phyloP scores from a whole-genome alignment of 2,113 vertebrate species.

The Cricetomys ansorgei region DNA sequence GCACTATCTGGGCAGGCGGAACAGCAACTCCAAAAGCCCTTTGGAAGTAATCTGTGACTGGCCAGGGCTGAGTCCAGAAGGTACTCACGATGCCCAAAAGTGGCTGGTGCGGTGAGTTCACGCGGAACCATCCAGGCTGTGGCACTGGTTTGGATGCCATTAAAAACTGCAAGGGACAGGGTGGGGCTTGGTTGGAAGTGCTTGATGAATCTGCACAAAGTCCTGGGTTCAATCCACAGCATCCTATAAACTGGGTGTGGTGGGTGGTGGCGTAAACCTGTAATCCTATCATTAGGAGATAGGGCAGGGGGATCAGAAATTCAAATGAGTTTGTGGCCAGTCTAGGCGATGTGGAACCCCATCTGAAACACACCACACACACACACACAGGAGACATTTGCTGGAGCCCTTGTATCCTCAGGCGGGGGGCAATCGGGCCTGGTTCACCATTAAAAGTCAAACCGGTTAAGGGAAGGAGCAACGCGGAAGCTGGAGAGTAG shows the following conservation, averaged over 20 bases:
- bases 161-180: background rate
- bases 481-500: background rate
- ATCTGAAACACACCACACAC: background rate
- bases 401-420: too few relatives aligned
- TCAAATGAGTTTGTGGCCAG: background rate
- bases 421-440: background rate
- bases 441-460: background rate
- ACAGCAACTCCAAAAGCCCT: background rate
- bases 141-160: background rate
- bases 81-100: background rate
- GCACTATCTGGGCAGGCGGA: background rate
- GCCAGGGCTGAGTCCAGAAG: background rate
- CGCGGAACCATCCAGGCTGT: background rate
- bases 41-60: accelerated
- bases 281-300: background rate
- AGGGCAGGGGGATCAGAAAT: background rate
- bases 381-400: accelerated
- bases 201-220: background rate
- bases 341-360: background rate
- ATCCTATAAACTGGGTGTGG: background rate
- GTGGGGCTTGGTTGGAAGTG: background rate
- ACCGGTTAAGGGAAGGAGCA: background rate
- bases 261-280: background rate
- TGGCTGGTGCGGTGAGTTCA: background rate
- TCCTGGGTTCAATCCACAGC: background rate